These are phyloP conservation scores for Malthinus flaveolus DNA, from an alignment of 2,888 invertebrate species.

Conservation along the genomic window DNA sequence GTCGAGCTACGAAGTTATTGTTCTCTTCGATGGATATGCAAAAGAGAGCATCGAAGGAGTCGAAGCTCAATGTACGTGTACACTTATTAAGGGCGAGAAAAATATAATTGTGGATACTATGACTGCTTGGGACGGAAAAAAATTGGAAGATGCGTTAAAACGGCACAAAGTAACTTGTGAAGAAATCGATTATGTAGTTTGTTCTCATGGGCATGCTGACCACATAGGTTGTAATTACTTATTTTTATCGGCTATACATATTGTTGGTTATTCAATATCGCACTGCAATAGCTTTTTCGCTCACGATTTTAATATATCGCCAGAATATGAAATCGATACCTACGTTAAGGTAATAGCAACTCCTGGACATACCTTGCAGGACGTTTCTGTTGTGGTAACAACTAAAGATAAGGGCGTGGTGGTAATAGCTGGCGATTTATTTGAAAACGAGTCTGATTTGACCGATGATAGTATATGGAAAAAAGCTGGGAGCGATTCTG, in stretches of 20 bases:
- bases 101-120: constrained; percentile 92
- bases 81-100: constrained; percentile 73
- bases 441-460: constrained; percentile 85
- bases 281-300: constrained; percentile 69
- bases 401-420: constrained; percentile 63
- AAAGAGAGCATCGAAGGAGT: constrained; percentile 56
- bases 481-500: constrained; percentile 73
- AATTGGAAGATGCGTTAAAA: constrained; percentile 63
- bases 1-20: constrained; percentile 56
- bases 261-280: constrained; percentile 80
- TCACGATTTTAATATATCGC: constrained; percentile 68
- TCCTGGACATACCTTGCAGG: constrained; percentile 88
- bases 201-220: constrained; percentile 94
- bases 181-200: constrained; percentile 75
- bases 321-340: constrained; percentile 68
- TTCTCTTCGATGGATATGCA: constrained; percentile 76
- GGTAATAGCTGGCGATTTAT: constrained; percentile 85
- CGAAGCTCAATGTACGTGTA: constrained; percentile 85
- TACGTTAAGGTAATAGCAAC: constrained; percentile 75
- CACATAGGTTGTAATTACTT: constrained; percentile 93
- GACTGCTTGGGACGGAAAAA: constrained; percentile 87
- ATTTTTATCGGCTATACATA: constrained; percentile 78
- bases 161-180: constrained; percentile 59
- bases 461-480: constrained; percentile 75
- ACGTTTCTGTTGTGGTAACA: constrained; percentile 81